Conservation (phyloP, 2,797 vertebrate species). For the Molossus molossus region DNA sequence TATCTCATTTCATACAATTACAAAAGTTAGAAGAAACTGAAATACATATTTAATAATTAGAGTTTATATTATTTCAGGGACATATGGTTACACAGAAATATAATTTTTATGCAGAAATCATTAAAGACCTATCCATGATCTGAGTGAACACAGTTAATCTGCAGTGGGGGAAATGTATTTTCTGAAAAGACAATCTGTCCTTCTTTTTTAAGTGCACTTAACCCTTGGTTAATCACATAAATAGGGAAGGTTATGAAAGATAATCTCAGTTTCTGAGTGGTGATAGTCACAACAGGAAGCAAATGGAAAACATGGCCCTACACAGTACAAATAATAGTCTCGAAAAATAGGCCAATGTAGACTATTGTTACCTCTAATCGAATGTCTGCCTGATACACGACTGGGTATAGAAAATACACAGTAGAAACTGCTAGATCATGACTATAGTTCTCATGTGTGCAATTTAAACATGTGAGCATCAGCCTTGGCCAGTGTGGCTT, state of each 20-base stretch:
- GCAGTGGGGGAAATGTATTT: conserved; percentile 7
- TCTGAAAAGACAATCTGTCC: background rate
- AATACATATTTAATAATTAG: conserved; percentile 64
- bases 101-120: conserved; percentile 69
- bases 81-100: conserved; percentile 67
- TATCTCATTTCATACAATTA: conserved; percentile 64
- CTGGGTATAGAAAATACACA: background rate
- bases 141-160: conserved; percentile 35
- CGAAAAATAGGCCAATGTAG: background rate
- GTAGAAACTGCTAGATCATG: background rate
- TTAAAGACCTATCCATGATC: conserved; percentile 57
- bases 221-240: background rate
- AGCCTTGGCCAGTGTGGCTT: background rate
- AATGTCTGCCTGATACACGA: background rate
- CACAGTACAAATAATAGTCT: background rate
- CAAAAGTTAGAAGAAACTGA: conserved; percentile 51
- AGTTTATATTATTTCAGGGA: conserved; percentile 57
- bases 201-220: conserved; percentile 23
- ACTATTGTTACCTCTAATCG: background rate
- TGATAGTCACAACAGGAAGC: background rate
- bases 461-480: background rate
- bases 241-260: background rate
- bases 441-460: background rate
- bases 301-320: background rate
- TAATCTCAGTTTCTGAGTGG: background rate